These are phyloP conservation scores for Clostera curtula DNA, from an alignment of 2,888 invertebrate species.

Conservation along the genomic window DNA sequence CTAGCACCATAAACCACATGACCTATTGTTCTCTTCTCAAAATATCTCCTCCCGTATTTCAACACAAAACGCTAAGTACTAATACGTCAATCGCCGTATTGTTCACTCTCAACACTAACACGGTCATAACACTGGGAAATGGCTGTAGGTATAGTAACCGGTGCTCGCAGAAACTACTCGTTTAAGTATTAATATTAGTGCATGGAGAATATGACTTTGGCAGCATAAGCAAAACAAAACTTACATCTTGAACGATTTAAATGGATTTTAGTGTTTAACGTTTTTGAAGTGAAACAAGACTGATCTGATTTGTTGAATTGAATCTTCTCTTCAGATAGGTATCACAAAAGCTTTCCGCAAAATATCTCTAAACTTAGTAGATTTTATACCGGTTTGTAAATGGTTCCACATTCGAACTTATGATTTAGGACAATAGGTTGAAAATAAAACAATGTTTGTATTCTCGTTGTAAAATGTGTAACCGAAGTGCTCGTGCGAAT, in stretches of 20 bases:
- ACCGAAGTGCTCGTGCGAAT: too few species aligned
- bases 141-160: constrained; percentile 14
- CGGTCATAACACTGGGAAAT: constrained; percentile 14
- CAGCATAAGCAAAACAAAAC: constrained; percentile 48
- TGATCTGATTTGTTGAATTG: constrained; percentile 14
- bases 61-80: constrained; percentile 28
- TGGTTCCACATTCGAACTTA: too few species aligned
- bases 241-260: constrained; percentile 41
- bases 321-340: constrained; percentile 11
- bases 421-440: too few species aligned
- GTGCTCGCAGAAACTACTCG: constrained; percentile 21
- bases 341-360: too few species aligned
- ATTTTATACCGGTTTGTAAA: too few species aligned
- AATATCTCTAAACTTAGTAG: too few species aligned
- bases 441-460: too few species aligned
- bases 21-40: constrained; percentile 10
- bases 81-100: constrained; percentile 53
- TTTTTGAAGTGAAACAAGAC: constrained; percentile 19
- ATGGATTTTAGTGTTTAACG: constrained; percentile 43
- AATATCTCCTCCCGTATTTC: constrained; percentile 15
- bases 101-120: constrained; percentile 33
- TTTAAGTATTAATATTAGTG: constrained; percentile 44
- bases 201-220: too few species aligned
- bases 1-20: constrained; percentile 2
- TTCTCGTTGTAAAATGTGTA: too few species aligned